Percentiles rank a stretch among this genome's conserved stretches.
These are phyloP conservation scores for Drosophila triauraria DNA, from an alignment of 1,140 invertebrate genomes.

Conservation along the genomic window DNA sequence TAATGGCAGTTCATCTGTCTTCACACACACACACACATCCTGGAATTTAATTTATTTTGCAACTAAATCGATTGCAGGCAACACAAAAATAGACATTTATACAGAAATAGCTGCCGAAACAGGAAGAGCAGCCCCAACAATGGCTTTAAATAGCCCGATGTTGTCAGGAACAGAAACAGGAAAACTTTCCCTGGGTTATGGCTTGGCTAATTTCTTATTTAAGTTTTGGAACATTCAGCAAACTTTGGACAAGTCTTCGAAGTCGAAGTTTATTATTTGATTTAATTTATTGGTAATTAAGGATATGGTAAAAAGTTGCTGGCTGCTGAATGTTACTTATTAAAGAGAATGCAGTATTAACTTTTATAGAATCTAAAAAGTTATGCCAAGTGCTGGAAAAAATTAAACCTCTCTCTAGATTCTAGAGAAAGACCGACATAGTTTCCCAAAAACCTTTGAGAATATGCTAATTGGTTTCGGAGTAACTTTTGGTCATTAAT, in stretches of 20 bases:
- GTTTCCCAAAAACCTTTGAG: neutral
- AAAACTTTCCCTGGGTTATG: constrained; percentile 45
- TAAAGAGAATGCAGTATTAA: neutral
- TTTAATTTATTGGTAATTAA: constrained; percentile 12
- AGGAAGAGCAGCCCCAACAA: constrained; percentile 38
- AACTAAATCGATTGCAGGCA: constrained; percentile 74
- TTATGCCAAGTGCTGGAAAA: too few species aligned
- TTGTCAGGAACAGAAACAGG: constrained; percentile 28
- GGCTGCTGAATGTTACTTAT: neutral
- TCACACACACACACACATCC: constrained; percentile 24
- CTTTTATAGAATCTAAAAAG: neutral
- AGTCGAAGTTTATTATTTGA: constrained; percentile 10
- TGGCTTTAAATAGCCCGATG: constrained; percentile 53
- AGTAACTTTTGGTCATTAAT: neutral
- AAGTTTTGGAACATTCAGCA: constrained; percentile 20
- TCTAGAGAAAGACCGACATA: neutral
- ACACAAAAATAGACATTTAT: constrained; percentile 33
- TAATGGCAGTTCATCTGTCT: constrained; percentile 69
- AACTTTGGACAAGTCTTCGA: constrained; percentile 18
- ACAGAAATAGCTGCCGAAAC: constrained; percentile 19
- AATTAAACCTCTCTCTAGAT: neutral
- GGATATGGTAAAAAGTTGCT: neutral
- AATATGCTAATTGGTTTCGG: constrained; percentile 8
- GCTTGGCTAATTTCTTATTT: constrained; percentile 48
- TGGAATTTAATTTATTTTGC: constrained; percentile 76